Conservation (phyloP, 2,797 vertebrate species). For the Thripadectes ignobilis region DNA sequence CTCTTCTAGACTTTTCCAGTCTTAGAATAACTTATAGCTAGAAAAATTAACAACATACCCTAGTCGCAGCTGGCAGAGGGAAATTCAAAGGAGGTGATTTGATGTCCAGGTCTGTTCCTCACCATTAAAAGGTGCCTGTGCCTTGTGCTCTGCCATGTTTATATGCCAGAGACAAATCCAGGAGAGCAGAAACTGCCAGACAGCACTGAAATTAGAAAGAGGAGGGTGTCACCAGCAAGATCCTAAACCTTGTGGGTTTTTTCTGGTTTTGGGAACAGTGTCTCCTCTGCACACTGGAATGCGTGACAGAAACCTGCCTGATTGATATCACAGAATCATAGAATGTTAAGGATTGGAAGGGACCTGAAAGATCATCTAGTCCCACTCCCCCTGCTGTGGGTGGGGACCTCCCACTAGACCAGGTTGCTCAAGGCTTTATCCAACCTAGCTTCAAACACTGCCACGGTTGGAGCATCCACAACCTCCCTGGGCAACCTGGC, state of each 20-base stretch:
- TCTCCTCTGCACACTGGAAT: background rate
- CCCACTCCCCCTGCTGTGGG: too few species aligned
- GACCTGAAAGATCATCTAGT: background rate
- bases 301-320: background rate
- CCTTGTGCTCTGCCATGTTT: background rate
- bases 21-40: background rate
- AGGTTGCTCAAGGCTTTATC: background rate
- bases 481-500: background rate
- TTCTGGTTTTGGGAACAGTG: background rate
- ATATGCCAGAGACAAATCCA: background rate
- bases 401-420: background rate
- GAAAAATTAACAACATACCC: background rate
- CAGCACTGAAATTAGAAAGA: background rate
- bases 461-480: background rate
- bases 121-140: background rate
- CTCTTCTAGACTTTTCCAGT: background rate
- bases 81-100: background rate
- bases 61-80: background rate
- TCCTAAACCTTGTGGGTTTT: background rate
- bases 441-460: background rate
- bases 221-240: background rate
- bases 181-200: background rate
- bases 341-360: background rate
- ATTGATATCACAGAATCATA: background rate
- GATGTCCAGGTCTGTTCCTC: background rate